Percentiles rank a stretch among this genome's conserved stretches.
phyloP scores from a whole-genome alignment of 2,888 invertebrate genomes.

The Latrodectus hesperus region DNA sequence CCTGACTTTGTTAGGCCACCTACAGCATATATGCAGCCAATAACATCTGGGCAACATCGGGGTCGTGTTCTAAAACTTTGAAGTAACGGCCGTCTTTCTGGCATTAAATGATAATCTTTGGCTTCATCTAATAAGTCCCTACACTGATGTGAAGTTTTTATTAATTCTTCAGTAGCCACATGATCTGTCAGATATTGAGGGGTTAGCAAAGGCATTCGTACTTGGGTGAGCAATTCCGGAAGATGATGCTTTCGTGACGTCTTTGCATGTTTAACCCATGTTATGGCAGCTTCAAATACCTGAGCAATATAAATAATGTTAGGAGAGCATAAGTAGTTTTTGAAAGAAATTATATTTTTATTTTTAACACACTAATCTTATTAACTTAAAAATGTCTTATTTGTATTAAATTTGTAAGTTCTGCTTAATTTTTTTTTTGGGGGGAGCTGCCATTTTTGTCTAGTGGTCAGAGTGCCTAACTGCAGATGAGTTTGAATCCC shows the following conservation, averaged over 20 bases:
- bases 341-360: too few relatives aligned
- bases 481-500: too few relatives aligned
- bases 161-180: constrained; percentile 85
- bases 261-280: constrained; percentile 84
- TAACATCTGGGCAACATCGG: constrained; percentile 81
- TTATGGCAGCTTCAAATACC: constrained; percentile 88
- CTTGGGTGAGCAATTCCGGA: constrained; percentile 83
- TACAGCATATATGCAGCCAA: constrained; percentile 89
- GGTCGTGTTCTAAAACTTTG: constrained; percentile 86
- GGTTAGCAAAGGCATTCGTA: constrained; percentile 86
- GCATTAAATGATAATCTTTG: constrained; percentile 89
- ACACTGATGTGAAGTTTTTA: constrained; percentile 86
- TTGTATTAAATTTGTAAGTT: too few relatives aligned
- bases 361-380: too few relatives aligned
- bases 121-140: constrained; percentile 90
- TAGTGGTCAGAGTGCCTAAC: too few relatives aligned
- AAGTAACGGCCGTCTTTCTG: constrained; percentile 85
- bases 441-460: too few relatives aligned
- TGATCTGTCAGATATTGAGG: constrained; percentile 88
- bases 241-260: constrained; percentile 79
- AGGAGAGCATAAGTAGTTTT: background rate
- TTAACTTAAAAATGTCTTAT: too few relatives aligned
- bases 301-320: constrained; percentile 70
- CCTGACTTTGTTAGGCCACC: constrained; percentile 89
- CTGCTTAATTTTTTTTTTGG: too few relatives aligned